Evolutionary conservation across 2,113 vertebrate species (phyloP).

Genomic region (Acanthochromis polyacanthus): DNA sequence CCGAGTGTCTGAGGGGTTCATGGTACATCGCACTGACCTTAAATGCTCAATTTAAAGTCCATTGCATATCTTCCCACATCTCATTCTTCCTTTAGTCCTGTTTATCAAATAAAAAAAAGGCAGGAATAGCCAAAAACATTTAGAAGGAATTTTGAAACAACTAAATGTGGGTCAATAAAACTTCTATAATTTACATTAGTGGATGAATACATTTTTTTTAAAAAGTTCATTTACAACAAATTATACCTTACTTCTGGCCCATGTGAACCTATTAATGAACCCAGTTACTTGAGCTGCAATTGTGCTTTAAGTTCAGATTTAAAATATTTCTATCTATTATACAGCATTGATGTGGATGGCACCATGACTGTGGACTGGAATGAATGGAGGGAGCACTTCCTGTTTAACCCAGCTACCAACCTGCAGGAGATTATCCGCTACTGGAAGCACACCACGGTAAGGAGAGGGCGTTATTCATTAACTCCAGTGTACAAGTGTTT

Average conservation of each 20-base stretch:
- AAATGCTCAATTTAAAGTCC: too few species aligned
- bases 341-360: slow-evolving; percentile 94
- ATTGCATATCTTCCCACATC: too few species aligned
- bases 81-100: too few species aligned
- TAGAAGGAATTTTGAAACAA: too few species aligned
- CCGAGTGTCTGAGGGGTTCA: too few species aligned
- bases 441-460: slow-evolving; percentile 97
- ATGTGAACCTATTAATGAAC: neutral
- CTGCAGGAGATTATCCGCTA: slow-evolving; percentile 94
- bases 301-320: neutral
- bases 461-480: neutral
- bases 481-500: neutral
- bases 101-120: too few species aligned
- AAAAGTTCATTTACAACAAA: neutral
- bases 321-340: slow-evolving; percentile 10
- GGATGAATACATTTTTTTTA: neutral
- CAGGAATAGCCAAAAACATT: too few species aligned
- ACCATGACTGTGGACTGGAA: slow-evolving; percentile 98
- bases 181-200: too few species aligned
- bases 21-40: too few species aligned
- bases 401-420: slow-evolving; percentile 93
- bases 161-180: neutral
- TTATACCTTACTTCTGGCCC: neutral
- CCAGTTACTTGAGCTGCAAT: neutral
- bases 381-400: slow-evolving; percentile 96